Evolutionary conservation across 2,113 vertebrate species (phyloP).

Genomic region (Perca flavescens): DNA sequence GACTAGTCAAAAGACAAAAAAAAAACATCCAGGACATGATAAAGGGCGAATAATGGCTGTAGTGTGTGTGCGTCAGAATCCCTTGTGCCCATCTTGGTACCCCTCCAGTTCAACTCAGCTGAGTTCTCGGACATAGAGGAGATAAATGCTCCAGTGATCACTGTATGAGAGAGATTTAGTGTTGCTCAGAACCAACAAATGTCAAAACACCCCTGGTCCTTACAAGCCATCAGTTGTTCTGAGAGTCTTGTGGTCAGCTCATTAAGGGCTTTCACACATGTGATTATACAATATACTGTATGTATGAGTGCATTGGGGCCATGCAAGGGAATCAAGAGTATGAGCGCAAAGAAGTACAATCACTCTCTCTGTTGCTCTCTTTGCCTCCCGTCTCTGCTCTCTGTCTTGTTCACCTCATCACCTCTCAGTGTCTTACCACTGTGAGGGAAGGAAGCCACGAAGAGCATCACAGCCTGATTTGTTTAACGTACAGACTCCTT

Average conservation of each 20-base stretch:
- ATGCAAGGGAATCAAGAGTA: slow-evolving; percentile 39
- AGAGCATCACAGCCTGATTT: slow-evolving; percentile 68
- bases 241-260: slow-evolving; percentile 64
- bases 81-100: slow-evolving; percentile 74
- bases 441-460: slow-evolving; percentile 48
- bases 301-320: slow-evolving; percentile 51
- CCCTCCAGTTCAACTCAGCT: slow-evolving; percentile 76
- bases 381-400: slow-evolving; percentile 66
- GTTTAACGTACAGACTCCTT: slow-evolving; percentile 50
- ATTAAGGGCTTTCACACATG: slow-evolving; percentile 73
- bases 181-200: slow-evolving; percentile 65
- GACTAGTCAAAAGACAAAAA: slow-evolving; percentile 8
- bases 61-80: slow-evolving; percentile 53
- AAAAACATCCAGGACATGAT: slow-evolving; percentile 49
- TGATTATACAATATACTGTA: slow-evolving; percentile 53
- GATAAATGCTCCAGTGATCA: slow-evolving; percentile 69
- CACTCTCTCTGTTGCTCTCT: slow-evolving; percentile 46
- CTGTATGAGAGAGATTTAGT: slow-evolving; percentile 65
- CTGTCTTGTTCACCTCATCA: slow-evolving; percentile 83
- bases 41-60: slow-evolving; percentile 52
- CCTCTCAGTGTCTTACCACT: slow-evolving; percentile 65
- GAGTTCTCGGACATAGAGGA: slow-evolving; percentile 62
- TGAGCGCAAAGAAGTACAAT: slow-evolving; percentile 31
- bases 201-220: slow-evolving; percentile 56
- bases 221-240: slow-evolving; percentile 70